Base-by-base conservation (phyloP, 2,797 vertebrate species). In the Kryptopterus vitreolus region DNA sequence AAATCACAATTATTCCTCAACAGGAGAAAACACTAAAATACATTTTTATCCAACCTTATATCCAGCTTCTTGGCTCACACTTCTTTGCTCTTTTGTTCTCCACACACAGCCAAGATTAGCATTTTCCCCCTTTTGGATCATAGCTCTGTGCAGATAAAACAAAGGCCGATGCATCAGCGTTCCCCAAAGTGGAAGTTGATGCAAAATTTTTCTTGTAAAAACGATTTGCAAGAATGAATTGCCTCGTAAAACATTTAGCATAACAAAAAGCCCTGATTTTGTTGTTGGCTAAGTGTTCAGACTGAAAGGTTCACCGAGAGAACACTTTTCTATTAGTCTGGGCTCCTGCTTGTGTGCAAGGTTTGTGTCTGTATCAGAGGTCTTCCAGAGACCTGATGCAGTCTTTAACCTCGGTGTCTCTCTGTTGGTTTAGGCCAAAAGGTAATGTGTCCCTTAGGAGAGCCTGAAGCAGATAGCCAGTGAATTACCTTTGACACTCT, bases 361-460 rank as follows among this genome's bases (percentile, higher is more conserved):
- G 48, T 78, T 73, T 46, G 65, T 62, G 73, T 55, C 15, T 26
- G 35, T 69, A 26, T 20, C 61, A 31, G 35, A 62, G 65, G 53
- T 58, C 66, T 58, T 77, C 53, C 29, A 72, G 26, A 35, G 76
- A 38, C 57, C 74, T 71, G 65, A 70, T 55, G 18, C n/a, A 13
- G 43, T 84, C 80, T 82, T 77, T 87, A 84, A 81, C 79, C 79
- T 73, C 66, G 12, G 58, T 20, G 76, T 80, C 53, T 86, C 50
- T 83, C 43, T 84, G 76, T 81, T 86, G 78, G 76, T 81, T 76
- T 82, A 83, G 77, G 69, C 52, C 69, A 61, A 55, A 79, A 76
- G 77, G 72, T 81, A 82, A 78, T 86, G 65, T 75, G 52, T 81
- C 79, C 75, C 63, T 79, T 18, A 84, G 84, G 84, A 84, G 72